Percentiles rank a stretch among this genome's conserved stretches.
Conservation (phyloP, 2,797 vertebrate genomes). For the Lepilemur ruficaudatus region DNA sequence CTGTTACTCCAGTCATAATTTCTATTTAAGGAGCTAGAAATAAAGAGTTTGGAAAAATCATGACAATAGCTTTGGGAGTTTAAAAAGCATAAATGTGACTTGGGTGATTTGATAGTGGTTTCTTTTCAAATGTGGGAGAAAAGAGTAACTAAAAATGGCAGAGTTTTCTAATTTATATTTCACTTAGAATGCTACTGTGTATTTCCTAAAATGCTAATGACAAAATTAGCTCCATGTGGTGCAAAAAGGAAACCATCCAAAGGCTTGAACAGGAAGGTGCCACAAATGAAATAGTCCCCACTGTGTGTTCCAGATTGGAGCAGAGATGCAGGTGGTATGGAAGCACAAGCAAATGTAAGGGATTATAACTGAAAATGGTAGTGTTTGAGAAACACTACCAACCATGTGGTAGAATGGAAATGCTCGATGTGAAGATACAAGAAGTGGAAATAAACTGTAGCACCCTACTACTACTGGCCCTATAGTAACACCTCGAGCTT, state of each 20-base stretch:
- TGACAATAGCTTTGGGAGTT: not conserved
- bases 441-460: not conserved
- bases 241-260: conserved; percentile 23
- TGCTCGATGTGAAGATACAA: not conserved
- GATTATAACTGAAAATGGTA: not conserved
- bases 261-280: not conserved
- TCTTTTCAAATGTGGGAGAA: conserved; percentile 63
- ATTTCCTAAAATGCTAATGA: conserved; percentile 64
- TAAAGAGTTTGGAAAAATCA: conserved; percentile 3
- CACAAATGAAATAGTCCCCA: not conserved
- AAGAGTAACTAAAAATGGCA: conserved; percentile 59
- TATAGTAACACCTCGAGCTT: not conserved
- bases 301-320: not conserved
- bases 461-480: not conserved
- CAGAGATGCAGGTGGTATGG: not conserved
- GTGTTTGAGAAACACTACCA: conserved; percentile 32
- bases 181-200: conserved; percentile 59
- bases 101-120: conserved; percentile 61
- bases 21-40: conserved; percentile 1
- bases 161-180: conserved; percentile 57
- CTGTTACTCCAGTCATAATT: conserved; percentile 19
- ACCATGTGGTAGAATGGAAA: not conserved
- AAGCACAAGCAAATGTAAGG: not conserved
- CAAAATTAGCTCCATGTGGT: conserved; percentile 42
- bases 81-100: conserved; percentile 44